Evolutionary conservation across 2,113 vertebrate genomes (phyloP).

Genomic region (Forbesichthys agassizii): DNA sequence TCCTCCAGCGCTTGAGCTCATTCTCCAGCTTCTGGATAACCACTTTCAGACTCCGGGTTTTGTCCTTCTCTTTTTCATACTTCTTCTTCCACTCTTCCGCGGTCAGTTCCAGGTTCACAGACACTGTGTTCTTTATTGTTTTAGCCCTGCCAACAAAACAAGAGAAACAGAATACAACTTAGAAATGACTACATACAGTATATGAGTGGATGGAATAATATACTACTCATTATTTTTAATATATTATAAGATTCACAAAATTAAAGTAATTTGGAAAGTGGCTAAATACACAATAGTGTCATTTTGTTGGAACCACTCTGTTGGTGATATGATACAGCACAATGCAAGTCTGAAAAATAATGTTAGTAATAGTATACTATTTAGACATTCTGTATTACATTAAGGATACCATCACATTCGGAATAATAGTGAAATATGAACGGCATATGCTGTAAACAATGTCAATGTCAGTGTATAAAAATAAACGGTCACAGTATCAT

Average conservation of each 20-base stretch:
- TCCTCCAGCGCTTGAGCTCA: conserved; percentile 93
- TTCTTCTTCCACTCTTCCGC: conserved; percentile 98
- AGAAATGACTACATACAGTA: not conserved
- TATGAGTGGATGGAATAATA: not conserved
- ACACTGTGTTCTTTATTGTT: conserved; percentile 97
- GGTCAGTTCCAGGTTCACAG: conserved; percentile 92
- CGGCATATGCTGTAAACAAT: not conserved
- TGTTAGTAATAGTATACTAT: not conserved
- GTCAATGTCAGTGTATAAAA: not conserved
- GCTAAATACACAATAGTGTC: too few relatives aligned
- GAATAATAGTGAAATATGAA: too few relatives aligned
- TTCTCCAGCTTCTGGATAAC: conserved; percentile 88
- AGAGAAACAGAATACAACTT: not conserved
- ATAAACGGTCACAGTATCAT: too few relatives aligned
- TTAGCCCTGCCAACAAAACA: conserved; percentile 81
- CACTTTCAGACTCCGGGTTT: conserved; percentile 84
- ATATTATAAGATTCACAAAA: not conserved
- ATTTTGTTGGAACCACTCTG: too few relatives aligned
- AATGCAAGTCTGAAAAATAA: not conserved
- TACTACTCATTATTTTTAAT: too few relatives aligned
- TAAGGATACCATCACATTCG: too few relatives aligned
- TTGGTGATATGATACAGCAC: not conserved
- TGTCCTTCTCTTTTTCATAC: conserved; percentile 95
- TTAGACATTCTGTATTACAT: too few relatives aligned
- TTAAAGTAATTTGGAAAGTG: not conserved